Base-by-base conservation (phyloP, 1,140 invertebrate species). In the Drosophila bocki region DNA sequence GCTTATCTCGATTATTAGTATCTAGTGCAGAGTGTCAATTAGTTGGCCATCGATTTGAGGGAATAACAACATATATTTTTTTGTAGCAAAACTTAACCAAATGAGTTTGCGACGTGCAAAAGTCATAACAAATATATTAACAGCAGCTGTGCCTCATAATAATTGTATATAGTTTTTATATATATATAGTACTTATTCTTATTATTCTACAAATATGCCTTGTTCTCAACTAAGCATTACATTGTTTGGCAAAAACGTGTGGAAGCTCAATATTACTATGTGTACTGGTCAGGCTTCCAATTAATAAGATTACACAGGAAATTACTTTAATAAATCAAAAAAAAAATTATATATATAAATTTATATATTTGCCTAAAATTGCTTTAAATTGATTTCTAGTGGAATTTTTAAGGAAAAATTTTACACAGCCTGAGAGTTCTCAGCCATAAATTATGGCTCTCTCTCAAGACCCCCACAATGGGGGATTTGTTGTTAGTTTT, bases 1-100 rank as follows among this genome's bases (percentile, higher is more conserved):
- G 12, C 65, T 69, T 69, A 69, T 69, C 65, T 13, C 44, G 32
- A 68, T 68, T 39, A 53, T 68, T 33, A 29, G 62, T 71, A 71
- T 71, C 51, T 48, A 47, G 29, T 45, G 12, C 42, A 39, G 50
- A 51, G 50, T 35, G 65, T 51, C 67, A 48, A 58, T 59, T 15
- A 15, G 13, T 37, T 19, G 3, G 17, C 17, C 11, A 33, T 33
- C 32, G 32, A 33, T 9, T 26, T 3, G 7, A 48, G 45, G 13
- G 13, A 26, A 48, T 48, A 48, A 15, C 9, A 29, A 32, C 26
- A 50, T n/a, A 22, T 22, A 22, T 48, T 12, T 53, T 47, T 3
- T 12, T 19, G 7, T 13, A 15, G 47, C 8, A 29, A 29, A 37
- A 54, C 33, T 19, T 0, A 11, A 17, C 11, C n/a, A 26, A 57